Percentiles rank a stretch among this genome's conserved stretches.
Evolutionary conservation across 2,797 vertebrate genomes (phyloP).

Genomic region (Potorous gilbertii): DNA sequence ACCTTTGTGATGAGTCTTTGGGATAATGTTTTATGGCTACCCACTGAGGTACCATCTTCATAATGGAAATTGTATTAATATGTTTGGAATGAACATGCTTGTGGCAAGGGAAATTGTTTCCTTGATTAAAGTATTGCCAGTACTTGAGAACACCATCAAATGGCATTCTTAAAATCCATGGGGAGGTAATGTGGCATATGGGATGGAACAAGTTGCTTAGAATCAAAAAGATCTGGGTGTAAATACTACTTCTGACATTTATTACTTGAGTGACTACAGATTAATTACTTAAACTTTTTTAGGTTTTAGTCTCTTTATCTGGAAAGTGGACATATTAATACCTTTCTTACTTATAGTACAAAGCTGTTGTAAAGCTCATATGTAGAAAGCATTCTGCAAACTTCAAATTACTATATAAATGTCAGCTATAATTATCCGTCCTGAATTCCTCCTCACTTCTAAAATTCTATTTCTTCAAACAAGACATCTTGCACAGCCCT

Average conservation of each 20-base stretch:
- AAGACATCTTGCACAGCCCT: slow-evolving; percentile 3
- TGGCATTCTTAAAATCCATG: neutral
- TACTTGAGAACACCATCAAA: neutral
- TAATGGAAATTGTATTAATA: slow-evolving; percentile 25
- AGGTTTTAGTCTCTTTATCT: neutral
- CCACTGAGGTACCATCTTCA: neutral
- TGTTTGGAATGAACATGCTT: neutral
- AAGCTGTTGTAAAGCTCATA: neutral
- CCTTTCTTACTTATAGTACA: neutral
- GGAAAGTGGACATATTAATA: neutral
- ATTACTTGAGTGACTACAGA: neutral
- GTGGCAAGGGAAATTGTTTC: neutral
- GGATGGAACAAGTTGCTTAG: neutral
- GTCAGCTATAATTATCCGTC: neutral
- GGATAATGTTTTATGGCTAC: neutral
- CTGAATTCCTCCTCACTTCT: slow-evolving; percentile 13
- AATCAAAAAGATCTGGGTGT: neutral
- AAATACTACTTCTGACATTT: neutral
- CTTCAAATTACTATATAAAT: slow-evolving; percentile 1
- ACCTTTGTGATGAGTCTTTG: neutral
- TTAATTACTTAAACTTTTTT: neutral
- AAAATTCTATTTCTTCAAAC: neutral
- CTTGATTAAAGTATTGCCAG: slow-evolving; percentile 24
- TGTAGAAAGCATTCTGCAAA: neutral
- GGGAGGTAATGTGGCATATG: neutral